Percentiles rank a stretch among this genome's conserved stretches.
Evolutionary conservation across 2,888 invertebrate species (phyloP).

Genomic region (Drosophila greeni): DNA sequence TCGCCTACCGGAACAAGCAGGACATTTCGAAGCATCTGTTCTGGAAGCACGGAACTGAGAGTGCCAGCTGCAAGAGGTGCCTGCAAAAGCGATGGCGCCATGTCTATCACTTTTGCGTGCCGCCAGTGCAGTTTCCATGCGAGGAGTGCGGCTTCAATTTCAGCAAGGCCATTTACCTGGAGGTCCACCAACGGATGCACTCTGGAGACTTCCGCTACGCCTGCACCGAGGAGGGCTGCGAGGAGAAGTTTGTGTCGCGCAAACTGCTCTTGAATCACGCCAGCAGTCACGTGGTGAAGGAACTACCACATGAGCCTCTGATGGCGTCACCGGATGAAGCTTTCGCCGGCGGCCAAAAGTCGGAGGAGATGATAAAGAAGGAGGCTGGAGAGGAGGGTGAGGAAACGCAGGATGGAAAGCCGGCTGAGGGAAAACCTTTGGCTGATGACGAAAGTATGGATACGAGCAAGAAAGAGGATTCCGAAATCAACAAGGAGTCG

Average conservation of each 20-base stretch:
- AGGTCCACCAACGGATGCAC: constrained; percentile 91
- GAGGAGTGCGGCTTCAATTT: constrained; percentile 89
- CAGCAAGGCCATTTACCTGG: constrained; percentile 86
- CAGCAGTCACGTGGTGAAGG: constrained; percentile 80
- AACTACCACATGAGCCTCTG: constrained; percentile 5
- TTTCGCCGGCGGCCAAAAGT: neutral
- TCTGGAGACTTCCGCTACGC: constrained; percentile 84
- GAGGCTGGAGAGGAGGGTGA: constrained; percentile 23
- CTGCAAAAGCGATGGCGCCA: constrained; percentile 95
- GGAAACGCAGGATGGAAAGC: neutral
- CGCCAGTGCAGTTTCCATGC: constrained; percentile 87
- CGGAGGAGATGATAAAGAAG: constrained; percentile 20
- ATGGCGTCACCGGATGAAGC: constrained; percentile 6
- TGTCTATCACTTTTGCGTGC: constrained; percentile 93
- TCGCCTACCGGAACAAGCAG: constrained; percentile 91
- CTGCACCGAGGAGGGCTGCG: constrained; percentile 86
- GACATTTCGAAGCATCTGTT: constrained; percentile 93
- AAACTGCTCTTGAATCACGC: constrained; percentile 87
- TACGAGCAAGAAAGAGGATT: constrained; percentile 3
- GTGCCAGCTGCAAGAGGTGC: constrained; percentile 90
- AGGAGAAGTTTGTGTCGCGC: constrained; percentile 89
- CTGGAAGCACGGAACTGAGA: constrained; percentile 95
- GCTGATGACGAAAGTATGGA: neutral
- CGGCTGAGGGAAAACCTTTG: neutral
- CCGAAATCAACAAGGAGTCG: constrained; percentile 19